These are phyloP conservation scores for Andricus quercusramuli DNA, from an alignment of 2,888 invertebrate species.

Conservation along the genomic window DNA sequence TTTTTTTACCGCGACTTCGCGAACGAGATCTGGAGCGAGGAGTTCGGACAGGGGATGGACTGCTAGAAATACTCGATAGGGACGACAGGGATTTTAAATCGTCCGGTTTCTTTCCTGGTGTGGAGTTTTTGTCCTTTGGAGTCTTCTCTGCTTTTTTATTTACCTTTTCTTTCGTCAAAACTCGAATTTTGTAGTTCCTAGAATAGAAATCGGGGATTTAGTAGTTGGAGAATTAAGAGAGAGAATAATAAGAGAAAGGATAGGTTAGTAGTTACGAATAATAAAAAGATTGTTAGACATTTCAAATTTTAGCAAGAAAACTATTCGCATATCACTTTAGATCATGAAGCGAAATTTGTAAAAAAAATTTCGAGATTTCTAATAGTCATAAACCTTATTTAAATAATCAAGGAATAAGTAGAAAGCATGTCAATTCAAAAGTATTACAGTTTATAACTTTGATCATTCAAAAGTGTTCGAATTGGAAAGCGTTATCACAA, in stretches of 20 bases:
- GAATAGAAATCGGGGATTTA: conserved; percentile 45
- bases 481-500: too few relatives aligned
- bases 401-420: too few relatives aligned
- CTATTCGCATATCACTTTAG: neutral
- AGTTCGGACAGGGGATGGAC: conserved; percentile 74
- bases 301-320: neutral
- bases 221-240: neutral
- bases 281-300: neutral
- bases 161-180: conserved; percentile 74
- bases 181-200: conserved; percentile 75
- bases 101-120: conserved; percentile 58
- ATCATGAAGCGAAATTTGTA: neutral
- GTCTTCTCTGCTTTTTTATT: conserved; percentile 64
- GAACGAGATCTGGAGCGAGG: conserved; percentile 74
- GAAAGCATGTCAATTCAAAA: too few relatives aligned
- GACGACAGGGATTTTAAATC: conserved; percentile 80
- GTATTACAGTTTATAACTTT: too few relatives aligned
- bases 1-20: conserved; percentile 52
- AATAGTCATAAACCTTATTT: too few relatives aligned
- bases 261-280: neutral
- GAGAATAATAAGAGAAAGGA: neutral
- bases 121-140: conserved; percentile 58
- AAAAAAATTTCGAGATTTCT: too few relatives aligned
- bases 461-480: too few relatives aligned
- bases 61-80: conserved; percentile 80